phyloP scores from a whole-genome alignment of 1,140 invertebrate species.

The Drosophila lini region DNA sequence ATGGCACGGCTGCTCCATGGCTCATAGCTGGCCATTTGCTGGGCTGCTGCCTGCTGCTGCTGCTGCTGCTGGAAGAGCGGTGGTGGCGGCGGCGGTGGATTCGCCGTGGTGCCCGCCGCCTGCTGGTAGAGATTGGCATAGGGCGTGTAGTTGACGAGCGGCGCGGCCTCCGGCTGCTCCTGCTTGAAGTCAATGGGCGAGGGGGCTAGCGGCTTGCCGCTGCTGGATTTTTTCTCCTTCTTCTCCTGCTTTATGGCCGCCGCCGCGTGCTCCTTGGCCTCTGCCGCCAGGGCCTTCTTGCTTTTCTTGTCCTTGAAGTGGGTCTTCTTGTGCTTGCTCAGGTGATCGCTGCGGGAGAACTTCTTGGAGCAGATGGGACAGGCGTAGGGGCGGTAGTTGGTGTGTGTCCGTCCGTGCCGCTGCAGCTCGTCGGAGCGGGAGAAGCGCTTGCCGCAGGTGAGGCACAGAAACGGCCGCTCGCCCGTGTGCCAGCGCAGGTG shows the following conservation, averaged over 20 bases:
- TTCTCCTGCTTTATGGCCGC: constrained; percentile 69
- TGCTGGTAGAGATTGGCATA: constrained; percentile 77
- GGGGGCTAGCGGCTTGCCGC: neutral
- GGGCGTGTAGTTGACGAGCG: constrained; percentile 54
- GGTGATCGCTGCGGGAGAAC: constrained; percentile 93
- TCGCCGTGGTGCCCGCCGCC: constrained; percentile 1
- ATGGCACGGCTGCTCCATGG: constrained; percentile 46
- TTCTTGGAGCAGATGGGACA: constrained; percentile 91
- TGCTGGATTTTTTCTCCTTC: constrained; percentile 30
- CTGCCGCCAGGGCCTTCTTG: constrained; percentile 73
- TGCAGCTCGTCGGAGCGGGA: constrained; percentile 95
- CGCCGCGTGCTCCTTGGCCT: constrained; percentile 68
- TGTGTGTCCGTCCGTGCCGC: constrained; percentile 92
- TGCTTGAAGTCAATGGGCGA: constrained; percentile 68
- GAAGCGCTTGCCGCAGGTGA: constrained; percentile 94
- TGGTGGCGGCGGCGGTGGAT: constrained; percentile 43
- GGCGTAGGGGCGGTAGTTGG: constrained; percentile 92
- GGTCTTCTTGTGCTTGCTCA: constrained; percentile 93
- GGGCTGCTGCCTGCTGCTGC: constrained; percentile 11
- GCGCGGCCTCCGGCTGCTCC: constrained; percentile 58
- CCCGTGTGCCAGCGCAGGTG: constrained; percentile 94
- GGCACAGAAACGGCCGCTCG: constrained; percentile 90
- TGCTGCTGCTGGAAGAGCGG: constrained; percentile 45
- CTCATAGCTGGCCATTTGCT: constrained; percentile 24
- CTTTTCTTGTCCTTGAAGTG: constrained; percentile 86